A percentile compares a stretch with the other conserved stretches of the same genome.
Evolutionary conservation across 2,797 vertebrate genomes (phyloP).

Genomic region (Clarias pachynema): DNA sequence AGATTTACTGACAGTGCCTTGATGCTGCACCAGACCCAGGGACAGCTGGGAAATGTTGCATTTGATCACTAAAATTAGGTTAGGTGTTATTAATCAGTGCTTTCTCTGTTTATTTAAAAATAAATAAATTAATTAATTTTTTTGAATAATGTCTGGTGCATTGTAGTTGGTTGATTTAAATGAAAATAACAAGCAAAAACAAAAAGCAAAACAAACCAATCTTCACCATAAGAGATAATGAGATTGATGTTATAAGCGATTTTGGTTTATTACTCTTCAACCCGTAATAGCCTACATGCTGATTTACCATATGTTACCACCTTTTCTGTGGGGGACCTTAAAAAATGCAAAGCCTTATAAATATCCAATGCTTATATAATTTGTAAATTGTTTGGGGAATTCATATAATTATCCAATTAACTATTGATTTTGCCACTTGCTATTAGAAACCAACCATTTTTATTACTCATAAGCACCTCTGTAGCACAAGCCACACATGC

Average conservation of each 20-base stretch:
- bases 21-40: not conserved
- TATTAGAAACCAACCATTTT: constrained; percentile 9
- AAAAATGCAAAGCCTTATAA: constrained; percentile 21
- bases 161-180: not conserved
- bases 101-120: not conserved
- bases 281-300: constrained; percentile 50
- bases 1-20: not conserved
- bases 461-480: not conserved
- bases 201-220: constrained; percentile 18
- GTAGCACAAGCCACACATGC: not conserved
- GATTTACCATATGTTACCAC: constrained; percentile 48
- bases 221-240: constrained; percentile 43
- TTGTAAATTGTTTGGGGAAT: not conserved
- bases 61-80: not conserved
- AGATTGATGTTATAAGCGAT: constrained; percentile 48
- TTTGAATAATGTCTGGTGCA: not conserved
- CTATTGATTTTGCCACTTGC: not conserved
- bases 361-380: constrained; percentile 7
- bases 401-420: not conserved
- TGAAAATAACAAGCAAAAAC: not conserved
- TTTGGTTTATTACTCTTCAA: constrained; percentile 47
- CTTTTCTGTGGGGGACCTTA: constrained; percentile 16
- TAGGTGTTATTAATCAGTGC: not conserved
- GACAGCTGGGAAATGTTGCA: not conserved
- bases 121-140: too few relatives aligned